Percentiles rank a stretch among this genome's conserved stretches.
phyloP scores from a whole-genome alignment of 2,888 invertebrate genomes.

The Harpagoxenus sublaevis region DNA sequence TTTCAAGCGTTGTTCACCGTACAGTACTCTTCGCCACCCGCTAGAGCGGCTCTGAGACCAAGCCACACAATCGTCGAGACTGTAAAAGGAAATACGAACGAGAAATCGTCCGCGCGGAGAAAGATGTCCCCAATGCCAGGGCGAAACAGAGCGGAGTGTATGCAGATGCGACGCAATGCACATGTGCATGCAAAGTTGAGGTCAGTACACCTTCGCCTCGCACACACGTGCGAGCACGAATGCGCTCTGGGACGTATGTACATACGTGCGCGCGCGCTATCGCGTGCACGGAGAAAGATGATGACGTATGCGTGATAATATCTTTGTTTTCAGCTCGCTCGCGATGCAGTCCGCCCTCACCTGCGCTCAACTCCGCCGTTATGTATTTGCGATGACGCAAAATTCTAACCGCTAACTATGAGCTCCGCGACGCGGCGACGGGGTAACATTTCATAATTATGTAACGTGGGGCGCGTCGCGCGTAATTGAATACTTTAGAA shows the following conservation, averaged over 20 bases:
- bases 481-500: slow-evolving; percentile 51
- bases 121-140: slow-evolving; percentile 19
- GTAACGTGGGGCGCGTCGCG: slow-evolving; percentile 26
- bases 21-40: slow-evolving; percentile 35
- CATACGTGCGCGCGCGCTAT: neutral
- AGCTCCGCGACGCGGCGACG: slow-evolving; percentile 25
- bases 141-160: slow-evolving; percentile 31
- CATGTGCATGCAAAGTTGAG: slow-evolving; percentile 27
- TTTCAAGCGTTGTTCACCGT: neutral
- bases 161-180: slow-evolving; percentile 17
- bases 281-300: slow-evolving; percentile 50
- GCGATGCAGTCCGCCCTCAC: slow-evolving; percentile 15
- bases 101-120: slow-evolving; percentile 43
- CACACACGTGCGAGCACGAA: neutral
- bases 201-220: slow-evolving; percentile 39
- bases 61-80: slow-evolving; percentile 39
- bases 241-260: slow-evolving; percentile 24
- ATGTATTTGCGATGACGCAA: slow-evolving; percentile 38
- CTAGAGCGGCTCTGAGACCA: slow-evolving; percentile 48
- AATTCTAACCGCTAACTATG: slow-evolving; percentile 39
- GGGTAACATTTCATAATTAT: slow-evolving; percentile 52
- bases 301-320: slow-evolving; percentile 45
- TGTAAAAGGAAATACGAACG: slow-evolving; percentile 38
- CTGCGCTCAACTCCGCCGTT: slow-evolving; percentile 26
- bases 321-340: slow-evolving; percentile 40